These are phyloP conservation scores for Drosophila lutescens DNA, from an alignment of 2,888 invertebrate species.

Conservation along the genomic window DNA sequence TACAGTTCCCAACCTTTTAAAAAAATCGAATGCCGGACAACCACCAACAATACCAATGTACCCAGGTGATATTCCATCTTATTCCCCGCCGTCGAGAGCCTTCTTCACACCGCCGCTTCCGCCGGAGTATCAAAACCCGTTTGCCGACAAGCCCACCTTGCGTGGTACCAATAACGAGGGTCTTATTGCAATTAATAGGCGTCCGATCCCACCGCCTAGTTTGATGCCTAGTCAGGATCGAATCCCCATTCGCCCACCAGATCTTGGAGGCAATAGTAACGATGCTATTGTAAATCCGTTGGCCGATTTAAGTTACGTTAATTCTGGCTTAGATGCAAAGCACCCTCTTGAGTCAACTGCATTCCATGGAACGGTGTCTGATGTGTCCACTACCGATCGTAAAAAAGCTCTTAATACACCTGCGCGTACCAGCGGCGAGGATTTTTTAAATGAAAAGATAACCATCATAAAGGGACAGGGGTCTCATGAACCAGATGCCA, in stretches of 20 bases:
- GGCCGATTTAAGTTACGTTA: conserved; percentile 39
- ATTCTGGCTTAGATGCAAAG: conserved; percentile 37
- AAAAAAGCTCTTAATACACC: conserved; percentile 91
- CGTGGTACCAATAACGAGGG: conserved; percentile 89
- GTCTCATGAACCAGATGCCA: conserved; percentile 14
- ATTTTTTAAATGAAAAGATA: conserved; percentile 35
- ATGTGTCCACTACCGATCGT: conserved; percentile 56
- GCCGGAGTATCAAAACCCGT: conserved; percentile 93
- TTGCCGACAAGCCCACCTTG: conserved; percentile 94
- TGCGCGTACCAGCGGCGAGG: conserved; percentile 84
- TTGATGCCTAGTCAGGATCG: conserved; percentile 92
- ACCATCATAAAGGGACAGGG: conserved; percentile 16
- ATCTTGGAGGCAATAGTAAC: conserved; percentile 59
- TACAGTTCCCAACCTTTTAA: conserved; percentile 86
- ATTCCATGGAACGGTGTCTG: conserved; percentile 22
- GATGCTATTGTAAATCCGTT: conserved; percentile 20
- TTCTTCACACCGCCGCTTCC: conserved; percentile 93
- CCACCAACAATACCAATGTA: conserved; percentile 87
- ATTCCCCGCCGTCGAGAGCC: conserved; percentile 91
- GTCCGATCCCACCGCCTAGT: conserved; percentile 93
- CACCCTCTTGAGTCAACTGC: conserved; percentile 35
- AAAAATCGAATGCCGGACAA: conserved; percentile 85
- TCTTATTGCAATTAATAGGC: conserved; percentile 86
- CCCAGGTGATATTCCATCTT: conserved; percentile 90
- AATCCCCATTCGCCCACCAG: conserved; percentile 91